Percentiles rank a stretch among this genome's conserved stretches.
These are phyloP conservation scores for Tauraco hartlaubi DNA, from an alignment of 2,797 vertebrate species.

Conservation along the genomic window DNA sequence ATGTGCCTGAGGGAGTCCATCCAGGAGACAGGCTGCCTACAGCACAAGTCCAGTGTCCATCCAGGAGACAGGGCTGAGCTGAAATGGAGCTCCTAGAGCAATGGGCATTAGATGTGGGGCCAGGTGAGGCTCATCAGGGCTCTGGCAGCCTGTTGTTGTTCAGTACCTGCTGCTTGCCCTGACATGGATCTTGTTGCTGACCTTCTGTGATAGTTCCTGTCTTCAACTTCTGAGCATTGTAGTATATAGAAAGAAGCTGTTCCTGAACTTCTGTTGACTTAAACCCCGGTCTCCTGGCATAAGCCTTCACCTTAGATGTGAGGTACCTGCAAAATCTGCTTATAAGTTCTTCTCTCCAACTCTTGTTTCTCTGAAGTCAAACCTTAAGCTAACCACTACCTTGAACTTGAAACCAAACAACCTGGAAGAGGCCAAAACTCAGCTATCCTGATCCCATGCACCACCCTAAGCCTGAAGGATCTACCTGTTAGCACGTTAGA, in stretches of 20 bases:
- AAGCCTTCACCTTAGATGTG: not conserved
- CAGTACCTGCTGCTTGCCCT: not conserved
- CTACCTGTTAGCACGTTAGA: not conserved
- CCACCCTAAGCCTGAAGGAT: not conserved
- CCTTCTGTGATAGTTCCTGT: not conserved
- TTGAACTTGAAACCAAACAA: not conserved
- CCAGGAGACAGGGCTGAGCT: not conserved
- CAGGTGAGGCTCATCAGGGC: not conserved
- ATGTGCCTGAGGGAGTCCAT: not conserved
- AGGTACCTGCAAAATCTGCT: not conserved
- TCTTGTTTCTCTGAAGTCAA: not conserved
- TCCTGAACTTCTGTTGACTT: not conserved
- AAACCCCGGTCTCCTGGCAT: not conserved
- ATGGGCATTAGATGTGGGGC: not conserved
- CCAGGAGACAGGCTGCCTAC: not conserved
- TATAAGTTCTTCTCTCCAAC: not conserved
- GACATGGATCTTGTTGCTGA: not conserved
- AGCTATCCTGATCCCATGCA: not conserved
- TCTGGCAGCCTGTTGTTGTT: not conserved
- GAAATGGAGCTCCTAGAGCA: not conserved
- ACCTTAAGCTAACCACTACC: not conserved
- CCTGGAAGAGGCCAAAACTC: not conserved
- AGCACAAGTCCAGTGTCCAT: not conserved
- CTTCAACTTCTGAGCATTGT: not conserved
- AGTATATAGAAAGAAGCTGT: not conserved